Evolutionary conservation across 2,797 vertebrate genomes (phyloP).

Genomic region (Staurois parvus): DNA sequence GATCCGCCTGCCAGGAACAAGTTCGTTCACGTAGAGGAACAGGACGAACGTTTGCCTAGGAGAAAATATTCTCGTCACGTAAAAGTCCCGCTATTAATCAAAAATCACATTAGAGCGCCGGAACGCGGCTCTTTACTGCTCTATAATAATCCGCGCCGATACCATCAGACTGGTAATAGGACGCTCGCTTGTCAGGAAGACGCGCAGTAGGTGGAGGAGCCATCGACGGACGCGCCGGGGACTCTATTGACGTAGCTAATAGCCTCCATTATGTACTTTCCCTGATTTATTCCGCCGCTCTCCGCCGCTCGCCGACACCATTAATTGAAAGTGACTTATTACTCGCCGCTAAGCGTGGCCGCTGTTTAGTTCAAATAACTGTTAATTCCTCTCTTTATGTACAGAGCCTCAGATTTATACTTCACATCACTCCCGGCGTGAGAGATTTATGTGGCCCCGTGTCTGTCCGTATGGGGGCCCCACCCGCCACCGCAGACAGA

Average conservation of each 20-base stretch:
- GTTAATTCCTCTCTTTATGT: slow-evolving; percentile 1
- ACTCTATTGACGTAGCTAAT: slow-evolving; percentile 81
- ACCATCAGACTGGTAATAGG: slow-evolving; percentile 85
- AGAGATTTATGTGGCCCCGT: neutral
- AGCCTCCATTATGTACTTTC: slow-evolving; percentile 79
- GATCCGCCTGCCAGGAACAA: slow-evolving; percentile 71
- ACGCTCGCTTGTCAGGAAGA: slow-evolving; percentile 80
- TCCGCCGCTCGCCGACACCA: slow-evolving; percentile 75
- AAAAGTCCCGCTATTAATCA: slow-evolving; percentile 82
- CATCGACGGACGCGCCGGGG: slow-evolving; percentile 74
- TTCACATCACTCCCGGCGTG: neutral
- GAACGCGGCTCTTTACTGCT: slow-evolving; percentile 81
- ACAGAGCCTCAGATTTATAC: neutral
- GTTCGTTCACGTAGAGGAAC: slow-evolving; percentile 73
- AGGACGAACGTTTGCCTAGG: slow-evolving; percentile 70
- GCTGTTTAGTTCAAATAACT: slow-evolving; percentile 28
- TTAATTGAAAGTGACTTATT: slow-evolving; percentile 83
- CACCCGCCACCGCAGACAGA: neutral
- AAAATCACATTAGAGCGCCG: slow-evolving; percentile 83
- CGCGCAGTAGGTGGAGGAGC: slow-evolving; percentile 79
- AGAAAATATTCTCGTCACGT: slow-evolving; percentile 86
- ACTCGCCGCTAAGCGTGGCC: slow-evolving; percentile 60
- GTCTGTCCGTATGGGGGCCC: too few relatives aligned
- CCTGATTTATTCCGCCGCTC: slow-evolving; percentile 77
- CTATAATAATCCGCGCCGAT: slow-evolving; percentile 79